Evolutionary conservation across 23 tunicate species (phyloP), one percentile per base, ranked within the genome.

Genomic region (Halocynthia aurantium): DNA sequence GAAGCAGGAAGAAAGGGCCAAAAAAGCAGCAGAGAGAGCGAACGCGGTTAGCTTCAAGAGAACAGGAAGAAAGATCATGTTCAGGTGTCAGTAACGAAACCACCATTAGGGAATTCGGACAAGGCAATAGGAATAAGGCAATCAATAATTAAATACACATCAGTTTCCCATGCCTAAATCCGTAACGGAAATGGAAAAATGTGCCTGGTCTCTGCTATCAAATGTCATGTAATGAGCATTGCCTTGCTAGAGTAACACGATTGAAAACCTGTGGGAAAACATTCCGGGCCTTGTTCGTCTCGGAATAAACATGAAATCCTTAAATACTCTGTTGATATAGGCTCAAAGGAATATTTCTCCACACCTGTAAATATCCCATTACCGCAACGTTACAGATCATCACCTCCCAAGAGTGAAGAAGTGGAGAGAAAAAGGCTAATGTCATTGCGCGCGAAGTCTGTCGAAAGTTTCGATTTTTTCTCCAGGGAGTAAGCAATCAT

Each of bases 1-100:
- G 52, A 77, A 77, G 51, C 95, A 88, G 54, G 95, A 88, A 66
- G 95, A 88, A 73, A 53, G 95, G 73, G 70, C 86, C 0, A 72
- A 61, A 5, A 88, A 67, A 67, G 95, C 86, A 5, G 80, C 81
- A 55, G 95, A 82, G 58, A 69, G 95, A 56, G 83, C 87, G 6
- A 88, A 83, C 70, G 86, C 84, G 9, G 62, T 66, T n/a, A 70
- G 81, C 67, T 68, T 61, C 53, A 82, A 73, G 62, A 72, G 77
- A 20, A 53, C 66, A 19, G 95, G 87, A 67, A 73, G 87, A 66
- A 83, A 72, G 79, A 61, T 88, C 17, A 74, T 88, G 75, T 83
- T 65, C 80, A 60, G 95, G 87, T 88, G 60, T 20, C 19, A 15
- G 10, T 40, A n/a, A n/a, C 63, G 63, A 15, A 58, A 13, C 17